These are phyloP conservation scores for Lordiphosa fenestrarum DNA, from an alignment of 2,888 invertebrate species.

Conservation along the genomic window DNA sequence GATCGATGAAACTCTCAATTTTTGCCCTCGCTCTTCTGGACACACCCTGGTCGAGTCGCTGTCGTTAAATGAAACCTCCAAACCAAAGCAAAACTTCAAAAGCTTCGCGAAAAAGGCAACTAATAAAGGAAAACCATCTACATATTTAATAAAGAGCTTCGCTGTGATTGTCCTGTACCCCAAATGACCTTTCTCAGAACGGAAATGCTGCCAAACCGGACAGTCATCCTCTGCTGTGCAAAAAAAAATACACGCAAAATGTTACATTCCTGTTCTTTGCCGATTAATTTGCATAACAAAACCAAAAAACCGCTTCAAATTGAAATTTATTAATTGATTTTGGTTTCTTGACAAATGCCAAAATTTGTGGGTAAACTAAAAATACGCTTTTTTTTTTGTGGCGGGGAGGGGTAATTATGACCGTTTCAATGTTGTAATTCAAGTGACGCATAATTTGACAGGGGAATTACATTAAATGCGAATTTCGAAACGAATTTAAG, in stretches of 20 bases:
- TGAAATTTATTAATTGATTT: slow-evolving; percentile 62
- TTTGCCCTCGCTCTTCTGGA: too few species aligned
- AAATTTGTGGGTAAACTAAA: slow-evolving; percentile 28
- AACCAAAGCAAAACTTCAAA: too few species aligned
- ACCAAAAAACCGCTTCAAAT: slow-evolving; percentile 33
- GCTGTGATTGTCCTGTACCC: slow-evolving; percentile 12
- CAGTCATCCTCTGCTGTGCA: slow-evolving; percentile 5
- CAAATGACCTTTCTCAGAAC: slow-evolving; percentile 21
- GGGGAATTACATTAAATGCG: slow-evolving; percentile 37
- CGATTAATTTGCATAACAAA: slow-evolving; percentile 53
- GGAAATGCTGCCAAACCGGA: slow-evolving; percentile 68
- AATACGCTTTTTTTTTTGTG: slow-evolving; percentile 28
- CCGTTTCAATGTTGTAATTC: slow-evolving; percentile 76
- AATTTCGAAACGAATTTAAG: slow-evolving; percentile 18
- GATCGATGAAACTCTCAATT: too few species aligned
- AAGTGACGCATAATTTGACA: slow-evolving; percentile 38
- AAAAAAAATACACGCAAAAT: slow-evolving; percentile 28
- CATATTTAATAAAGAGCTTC: neutral
- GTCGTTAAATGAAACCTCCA: too few species aligned
- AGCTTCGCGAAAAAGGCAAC: too few species aligned
- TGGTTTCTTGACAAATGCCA: slow-evolving; percentile 30
- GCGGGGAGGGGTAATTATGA: slow-evolving; percentile 69
- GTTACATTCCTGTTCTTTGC: slow-evolving; percentile 38
- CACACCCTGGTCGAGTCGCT: too few species aligned
- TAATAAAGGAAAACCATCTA: too few species aligned